Conservation (phyloP, 1,140 invertebrate species). For the Drosophila tropicalis region DNA sequence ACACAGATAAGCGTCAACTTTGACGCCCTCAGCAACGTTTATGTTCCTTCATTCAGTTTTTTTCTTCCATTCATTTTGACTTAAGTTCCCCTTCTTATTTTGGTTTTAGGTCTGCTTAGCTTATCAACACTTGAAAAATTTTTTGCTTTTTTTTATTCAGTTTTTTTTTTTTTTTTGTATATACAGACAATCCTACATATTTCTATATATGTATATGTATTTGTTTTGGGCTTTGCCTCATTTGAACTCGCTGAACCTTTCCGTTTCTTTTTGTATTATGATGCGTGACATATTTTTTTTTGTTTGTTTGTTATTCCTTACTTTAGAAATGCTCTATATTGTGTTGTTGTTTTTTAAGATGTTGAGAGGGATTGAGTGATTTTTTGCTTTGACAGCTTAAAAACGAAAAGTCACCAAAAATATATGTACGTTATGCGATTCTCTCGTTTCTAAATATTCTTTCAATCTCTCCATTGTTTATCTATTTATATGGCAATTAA, state of each 20-base stretch:
- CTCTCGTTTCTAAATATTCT: no score
- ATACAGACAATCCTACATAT: conserved; percentile 10
- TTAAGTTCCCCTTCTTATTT: conserved; percentile 14
- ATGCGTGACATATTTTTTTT: conserved; percentile 65
- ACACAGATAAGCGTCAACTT: conserved; percentile 75
- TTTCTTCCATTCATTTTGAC: background rate
- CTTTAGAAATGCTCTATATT: conserved; percentile 46
- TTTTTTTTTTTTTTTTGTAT: background rate
- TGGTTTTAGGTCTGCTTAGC: conserved; percentile 38
- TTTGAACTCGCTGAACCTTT: conserved; percentile 54
- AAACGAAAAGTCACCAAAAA: background rate
- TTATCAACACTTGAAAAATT: conserved; percentile 42
- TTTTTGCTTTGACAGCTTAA: no score
- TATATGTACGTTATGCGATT: background rate
- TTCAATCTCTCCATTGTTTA: background rate
- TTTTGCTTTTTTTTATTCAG: conserved; percentile 38
- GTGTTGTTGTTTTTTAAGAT: background rate
- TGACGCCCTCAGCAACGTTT: conserved; percentile 62
- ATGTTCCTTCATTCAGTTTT: conserved; percentile 28
- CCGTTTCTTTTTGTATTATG: conserved; percentile 36
- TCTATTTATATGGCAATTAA: background rate
- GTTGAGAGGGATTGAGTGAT: no score
- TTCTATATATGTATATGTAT: background rate
- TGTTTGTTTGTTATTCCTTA: conserved; percentile 40
- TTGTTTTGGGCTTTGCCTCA: conserved; percentile 39